These are phyloP conservation scores for Caenorhabditis japonica DNA, from an alignment of 2,888 invertebrate species.

Conservation along the genomic window DNA sequence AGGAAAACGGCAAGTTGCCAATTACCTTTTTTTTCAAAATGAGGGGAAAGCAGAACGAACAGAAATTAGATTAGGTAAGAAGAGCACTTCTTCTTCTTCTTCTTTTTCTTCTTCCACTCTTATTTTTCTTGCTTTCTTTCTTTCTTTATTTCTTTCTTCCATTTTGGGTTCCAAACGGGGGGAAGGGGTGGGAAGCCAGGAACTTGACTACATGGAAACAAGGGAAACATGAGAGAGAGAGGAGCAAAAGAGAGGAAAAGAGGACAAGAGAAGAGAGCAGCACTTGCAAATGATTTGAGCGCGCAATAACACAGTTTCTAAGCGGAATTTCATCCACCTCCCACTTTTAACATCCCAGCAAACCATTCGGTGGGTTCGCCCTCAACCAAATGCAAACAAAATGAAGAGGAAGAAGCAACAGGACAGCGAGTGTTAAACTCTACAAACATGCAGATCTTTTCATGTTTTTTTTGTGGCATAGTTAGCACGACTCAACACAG, in stretches of 20 bases:
- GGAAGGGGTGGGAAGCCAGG: neutral
- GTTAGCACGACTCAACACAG: neutral
- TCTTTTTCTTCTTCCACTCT: too few relatives aligned
- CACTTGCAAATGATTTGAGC: constrained; percentile 36
- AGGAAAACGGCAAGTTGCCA: constrained; percentile 25
- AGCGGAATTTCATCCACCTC: constrained; percentile 39
- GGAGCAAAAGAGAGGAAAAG: constrained; percentile 16
- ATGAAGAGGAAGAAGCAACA: constrained; percentile 25
- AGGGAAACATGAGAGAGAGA: constrained; percentile 13
- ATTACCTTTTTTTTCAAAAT: constrained; percentile 41
- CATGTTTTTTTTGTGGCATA: constrained; percentile 8
- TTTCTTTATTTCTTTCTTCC: too few relatives aligned
- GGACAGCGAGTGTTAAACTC: constrained; percentile 38
- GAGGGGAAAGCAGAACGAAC: constrained; percentile 9
- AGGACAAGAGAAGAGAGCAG: constrained; percentile 15
- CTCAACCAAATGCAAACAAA: constrained; percentile 42
- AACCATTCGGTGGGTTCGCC: constrained; percentile 51
- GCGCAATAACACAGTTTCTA: constrained; percentile 50
- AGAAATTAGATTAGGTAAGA: constrained; percentile 22
- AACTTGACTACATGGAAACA: neutral
- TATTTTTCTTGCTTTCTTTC: too few relatives aligned
- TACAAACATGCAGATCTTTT: constrained; percentile 37
- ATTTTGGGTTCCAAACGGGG: constrained; percentile 3
- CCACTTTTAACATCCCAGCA: too few relatives aligned
- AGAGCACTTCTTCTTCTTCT: too few relatives aligned